Percentiles rank a stretch among this genome's conserved stretches.
These are phyloP conservation scores for Takifugu flavidus DNA, from an alignment of 2,113 vertebrate species.

Conservation along the genomic window DNA sequence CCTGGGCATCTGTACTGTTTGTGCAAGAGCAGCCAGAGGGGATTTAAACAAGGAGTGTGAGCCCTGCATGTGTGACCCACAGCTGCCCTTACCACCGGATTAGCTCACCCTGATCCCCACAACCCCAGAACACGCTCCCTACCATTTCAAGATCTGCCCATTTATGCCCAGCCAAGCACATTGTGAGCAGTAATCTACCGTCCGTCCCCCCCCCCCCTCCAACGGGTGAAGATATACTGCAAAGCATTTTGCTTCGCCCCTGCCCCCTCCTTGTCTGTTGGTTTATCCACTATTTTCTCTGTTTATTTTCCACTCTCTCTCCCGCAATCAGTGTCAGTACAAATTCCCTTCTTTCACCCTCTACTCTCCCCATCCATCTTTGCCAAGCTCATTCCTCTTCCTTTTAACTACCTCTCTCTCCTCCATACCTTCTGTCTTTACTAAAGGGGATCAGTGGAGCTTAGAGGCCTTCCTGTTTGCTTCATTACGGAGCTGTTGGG, in stretches of 20 bases:
- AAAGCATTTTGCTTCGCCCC: constrained; percentile 35
- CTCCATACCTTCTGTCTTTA: constrained; percentile 35
- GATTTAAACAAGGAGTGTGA: constrained; percentile 50
- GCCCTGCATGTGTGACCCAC: constrained; percentile 59
- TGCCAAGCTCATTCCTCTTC: constrained; percentile 25
- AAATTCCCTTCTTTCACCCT: constrained; percentile 49
- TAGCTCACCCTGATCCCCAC: constrained; percentile 60
- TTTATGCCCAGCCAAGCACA: constrained; percentile 70
- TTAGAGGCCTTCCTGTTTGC: constrained; percentile 62
- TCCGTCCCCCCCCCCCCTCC: constrained; percentile 48
- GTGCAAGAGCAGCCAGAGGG: constrained; percentile 49
- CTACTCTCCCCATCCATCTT: constrained; percentile 29
- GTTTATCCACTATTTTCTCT: constrained; percentile 45
- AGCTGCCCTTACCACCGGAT: constrained; percentile 58
- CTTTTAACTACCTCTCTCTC: constrained; percentile 31
- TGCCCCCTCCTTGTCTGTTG: constrained; percentile 13
- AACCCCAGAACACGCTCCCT: constrained; percentile 55
- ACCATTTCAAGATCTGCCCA: constrained; percentile 61
- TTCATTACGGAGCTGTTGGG: constrained; percentile 61
- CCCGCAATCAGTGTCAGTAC: constrained; percentile 23
- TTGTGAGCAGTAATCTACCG: constrained; percentile 67
- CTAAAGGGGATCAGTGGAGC: constrained; percentile 65
- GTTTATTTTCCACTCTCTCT: constrained; percentile 41
- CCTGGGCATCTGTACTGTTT: constrained; percentile 51
- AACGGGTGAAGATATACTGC: constrained; percentile 52